Evolutionary conservation across 2,888 invertebrate species (phyloP).

Genomic region (Drosophila austrosaltans): DNA sequence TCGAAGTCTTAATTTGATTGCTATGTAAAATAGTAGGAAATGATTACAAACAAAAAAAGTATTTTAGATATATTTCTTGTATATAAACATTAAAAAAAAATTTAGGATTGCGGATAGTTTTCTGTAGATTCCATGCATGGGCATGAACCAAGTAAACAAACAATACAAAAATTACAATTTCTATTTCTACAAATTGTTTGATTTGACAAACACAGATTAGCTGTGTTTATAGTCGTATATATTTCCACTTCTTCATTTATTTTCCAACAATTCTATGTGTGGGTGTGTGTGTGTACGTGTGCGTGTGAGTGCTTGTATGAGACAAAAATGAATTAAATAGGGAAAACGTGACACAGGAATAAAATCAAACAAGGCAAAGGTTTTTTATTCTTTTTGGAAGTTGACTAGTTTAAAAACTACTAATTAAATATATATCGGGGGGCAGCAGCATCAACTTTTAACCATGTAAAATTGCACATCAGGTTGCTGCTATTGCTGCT

Average conservation of each 20-base stretch:
- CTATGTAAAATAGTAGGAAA: conserved; percentile 7
- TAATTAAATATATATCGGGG: background rate
- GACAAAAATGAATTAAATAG: background rate
- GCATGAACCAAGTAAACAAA: conserved; percentile 46
- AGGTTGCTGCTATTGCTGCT: conserved; percentile 15
- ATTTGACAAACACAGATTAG: conserved; percentile 31
- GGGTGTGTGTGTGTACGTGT: background rate
- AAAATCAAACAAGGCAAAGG: conserved; percentile 17
- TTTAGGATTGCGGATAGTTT: conserved; percentile 18
- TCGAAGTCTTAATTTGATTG: conserved; percentile 13
- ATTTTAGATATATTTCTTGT: conserved; percentile 7
- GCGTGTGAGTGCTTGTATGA: background rate
- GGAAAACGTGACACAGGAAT: background rate
- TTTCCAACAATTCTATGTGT: conserved; percentile 10
- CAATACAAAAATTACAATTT: background rate
- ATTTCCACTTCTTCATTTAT: background rate
- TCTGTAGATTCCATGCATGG: conserved; percentile 61
- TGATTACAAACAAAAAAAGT: background rate
- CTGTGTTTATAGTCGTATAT: conserved; percentile 6
- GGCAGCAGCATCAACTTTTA: conserved; percentile 14
- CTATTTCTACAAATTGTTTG: conserved; percentile 32
- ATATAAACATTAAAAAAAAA: conserved; percentile 4
- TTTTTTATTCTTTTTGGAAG: background rate
- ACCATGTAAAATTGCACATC: conserved; percentile 11
- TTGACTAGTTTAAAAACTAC: background rate